A percentile compares a stretch with the other conserved stretches of the same genome.
phyloP scores from a whole-genome alignment of 53 echinoderm and acorn worm genomes.

The Temnopleurus reevesii region DNA sequence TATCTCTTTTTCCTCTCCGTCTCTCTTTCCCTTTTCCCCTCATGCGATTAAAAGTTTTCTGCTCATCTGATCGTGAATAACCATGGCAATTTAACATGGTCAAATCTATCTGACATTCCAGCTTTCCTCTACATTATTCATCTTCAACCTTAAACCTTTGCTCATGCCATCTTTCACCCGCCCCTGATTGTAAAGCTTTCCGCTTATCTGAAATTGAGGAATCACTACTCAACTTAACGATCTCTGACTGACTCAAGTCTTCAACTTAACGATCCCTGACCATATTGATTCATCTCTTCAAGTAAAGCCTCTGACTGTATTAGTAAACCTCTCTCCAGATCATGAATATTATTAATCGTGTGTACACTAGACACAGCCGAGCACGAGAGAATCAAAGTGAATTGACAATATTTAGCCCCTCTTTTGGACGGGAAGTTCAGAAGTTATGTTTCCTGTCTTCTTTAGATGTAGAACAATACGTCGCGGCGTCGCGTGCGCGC shows the following conservation, averaged over 20 bases:
- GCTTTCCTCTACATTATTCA: background rate
- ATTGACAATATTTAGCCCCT: no score
- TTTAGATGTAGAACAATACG: no score
- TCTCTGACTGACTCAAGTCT: conserved; percentile 28
- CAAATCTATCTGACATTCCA: background rate
- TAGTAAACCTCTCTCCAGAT: conserved; percentile 15
- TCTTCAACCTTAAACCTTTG: background rate
- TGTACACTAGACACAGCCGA: background rate
- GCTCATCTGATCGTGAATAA: no score
- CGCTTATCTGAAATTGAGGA: conserved; percentile 18
- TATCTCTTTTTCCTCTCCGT: background rate
- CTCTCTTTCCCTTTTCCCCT: background rate
- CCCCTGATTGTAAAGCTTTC: background rate
- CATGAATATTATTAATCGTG: conserved; percentile 43
- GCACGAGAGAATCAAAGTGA: conserved; percentile 4
- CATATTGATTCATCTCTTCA: no score
- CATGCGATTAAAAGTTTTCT: background rate
- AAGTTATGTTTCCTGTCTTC: no score
- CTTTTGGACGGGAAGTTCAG: no score
- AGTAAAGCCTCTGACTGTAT: no score
- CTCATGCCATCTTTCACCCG: background rate
- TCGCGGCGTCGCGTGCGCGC: no score
- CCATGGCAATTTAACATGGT: no score
- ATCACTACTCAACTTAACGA: conserved; percentile 39
- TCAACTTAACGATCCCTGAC: no score